Evolutionary conservation across 2,888 invertebrate species (phyloP).

Genomic region (Cheilosia vulpina): DNA sequence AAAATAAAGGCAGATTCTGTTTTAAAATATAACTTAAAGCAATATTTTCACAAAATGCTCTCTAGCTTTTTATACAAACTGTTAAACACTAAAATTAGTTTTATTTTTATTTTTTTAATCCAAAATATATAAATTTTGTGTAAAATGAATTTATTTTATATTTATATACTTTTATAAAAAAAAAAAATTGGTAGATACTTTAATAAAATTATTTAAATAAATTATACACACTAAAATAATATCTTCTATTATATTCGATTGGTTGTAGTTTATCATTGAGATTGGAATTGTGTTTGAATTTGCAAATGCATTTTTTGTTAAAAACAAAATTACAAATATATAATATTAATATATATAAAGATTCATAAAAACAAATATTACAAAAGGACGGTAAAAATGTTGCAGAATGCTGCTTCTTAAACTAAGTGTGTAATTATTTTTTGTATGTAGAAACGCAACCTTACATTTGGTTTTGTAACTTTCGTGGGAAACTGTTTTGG

Average conservation of each 20-base stretch:
- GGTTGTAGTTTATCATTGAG: constrained; percentile 30
- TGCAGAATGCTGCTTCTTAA: constrained; percentile 68
- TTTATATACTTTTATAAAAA: background rate
- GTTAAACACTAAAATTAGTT: constrained; percentile 30
- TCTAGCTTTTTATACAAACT: constrained; percentile 62
- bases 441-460: constrained; percentile 9
- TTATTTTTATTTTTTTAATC: constrained; percentile 6
- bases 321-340: constrained; percentile 16
- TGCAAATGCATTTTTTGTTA: constrained; percentile 32
- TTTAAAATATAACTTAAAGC: constrained; percentile 68
- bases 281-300: constrained; percentile 27
- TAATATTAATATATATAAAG: constrained; percentile 31
- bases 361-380: constrained; percentile 67
- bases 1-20: constrained; percentile 69
- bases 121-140: constrained; percentile 21
- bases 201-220: constrained; percentile 62
- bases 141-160: constrained; percentile 11
- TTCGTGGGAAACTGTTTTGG: constrained; percentile 10
- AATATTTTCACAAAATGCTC: constrained; percentile 77
- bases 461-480: background rate
- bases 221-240: constrained; percentile 64
- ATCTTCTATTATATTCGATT: constrained; percentile 60
- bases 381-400: constrained; percentile 75
- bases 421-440: constrained; percentile 13
- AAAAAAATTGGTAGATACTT: constrained; percentile 37